Percentiles rank a stretch among this genome's conserved stretches.
phyloP scores from a whole-genome alignment of 2,888 invertebrate species.

The Lypha dubia region DNA sequence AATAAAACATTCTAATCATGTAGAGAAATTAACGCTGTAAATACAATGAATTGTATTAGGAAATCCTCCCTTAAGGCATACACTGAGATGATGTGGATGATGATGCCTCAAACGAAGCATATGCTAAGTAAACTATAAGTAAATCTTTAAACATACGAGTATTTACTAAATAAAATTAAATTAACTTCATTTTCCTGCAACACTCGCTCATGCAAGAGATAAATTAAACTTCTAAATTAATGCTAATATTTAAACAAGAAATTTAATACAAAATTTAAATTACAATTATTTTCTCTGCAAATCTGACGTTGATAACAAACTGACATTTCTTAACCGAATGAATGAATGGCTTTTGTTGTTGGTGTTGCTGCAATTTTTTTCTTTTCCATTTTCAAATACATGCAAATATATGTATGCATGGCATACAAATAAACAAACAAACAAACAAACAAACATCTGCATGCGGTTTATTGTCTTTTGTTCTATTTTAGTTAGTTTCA shows the following conservation, averaged over 20 bases:
- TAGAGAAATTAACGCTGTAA: background rate
- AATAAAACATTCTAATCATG: background rate
- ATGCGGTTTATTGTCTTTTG: constrained; percentile 47
- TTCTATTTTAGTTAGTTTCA: constrained; percentile 31
- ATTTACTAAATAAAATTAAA: constrained; percentile 20
- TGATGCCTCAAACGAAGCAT: background rate
- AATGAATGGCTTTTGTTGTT: constrained; percentile 22
- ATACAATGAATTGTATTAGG: background rate
- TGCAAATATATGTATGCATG: constrained; percentile 1
- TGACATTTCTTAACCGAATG: constrained; percentile 32
- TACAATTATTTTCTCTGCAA: constrained; percentile 8
- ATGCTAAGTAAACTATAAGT: background rate
- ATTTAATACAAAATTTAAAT: constrained; percentile 16
- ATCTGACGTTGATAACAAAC: constrained; percentile 32
- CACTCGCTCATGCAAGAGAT: background rate
- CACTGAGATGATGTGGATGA: background rate
- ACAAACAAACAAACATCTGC: constrained; percentile 34
- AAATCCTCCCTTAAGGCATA: background rate
- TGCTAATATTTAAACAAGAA: constrained; percentile 30
- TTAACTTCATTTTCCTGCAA: constrained; percentile 1
- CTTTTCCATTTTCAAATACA: background rate
- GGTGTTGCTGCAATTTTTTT: constrained; percentile 3
- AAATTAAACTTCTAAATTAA: constrained; percentile 26
- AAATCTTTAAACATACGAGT: background rate
- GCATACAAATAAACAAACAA: constrained; percentile 10